phyloP scores from a whole-genome alignment of 2,797 vertebrate genomes.

The Schizothorax lantsangensis region DNA sequence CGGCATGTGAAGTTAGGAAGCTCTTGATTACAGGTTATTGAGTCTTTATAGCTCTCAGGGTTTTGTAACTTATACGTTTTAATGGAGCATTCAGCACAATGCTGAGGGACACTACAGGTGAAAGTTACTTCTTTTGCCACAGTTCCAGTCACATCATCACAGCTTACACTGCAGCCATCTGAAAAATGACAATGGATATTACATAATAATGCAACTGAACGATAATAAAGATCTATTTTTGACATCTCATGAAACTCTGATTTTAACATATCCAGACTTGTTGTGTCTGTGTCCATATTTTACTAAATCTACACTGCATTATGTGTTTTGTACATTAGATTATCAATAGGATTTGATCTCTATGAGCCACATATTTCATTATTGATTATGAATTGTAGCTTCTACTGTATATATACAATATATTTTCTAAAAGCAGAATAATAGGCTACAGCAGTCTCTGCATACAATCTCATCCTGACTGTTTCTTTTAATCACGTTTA shows the following conservation, averaged over 20 bases:
- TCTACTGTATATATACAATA: not conserved
- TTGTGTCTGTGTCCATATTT: not conserved
- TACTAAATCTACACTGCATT: not conserved
- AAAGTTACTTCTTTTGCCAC: accelerated
- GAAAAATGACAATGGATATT: not conserved
- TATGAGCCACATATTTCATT: not conserved
- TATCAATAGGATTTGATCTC: not conserved
- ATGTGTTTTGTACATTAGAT: not conserved
- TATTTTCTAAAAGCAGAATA: too few species aligned
- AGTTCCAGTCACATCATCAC: not conserved
- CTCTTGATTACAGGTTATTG: accelerated
- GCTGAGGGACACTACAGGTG: not conserved
- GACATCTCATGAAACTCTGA: not conserved
- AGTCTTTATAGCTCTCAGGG: accelerated
- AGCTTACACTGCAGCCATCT: not conserved
- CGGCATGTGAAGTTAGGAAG: not conserved
- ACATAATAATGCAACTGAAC: not conserved
- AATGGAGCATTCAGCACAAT: accelerated
- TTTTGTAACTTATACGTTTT: accelerated
- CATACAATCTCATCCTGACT: not conserved
- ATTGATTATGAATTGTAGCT: not conserved
- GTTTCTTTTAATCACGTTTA: too few species aligned
- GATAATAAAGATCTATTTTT: not conserved
- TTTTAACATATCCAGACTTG: not conserved
- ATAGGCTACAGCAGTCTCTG: not conserved